A percentile compares a stretch with the other conserved stretches of the same genome.
Conservation (phyloP, 1,140 invertebrate genomes). For the Bombus polaris region DNA sequence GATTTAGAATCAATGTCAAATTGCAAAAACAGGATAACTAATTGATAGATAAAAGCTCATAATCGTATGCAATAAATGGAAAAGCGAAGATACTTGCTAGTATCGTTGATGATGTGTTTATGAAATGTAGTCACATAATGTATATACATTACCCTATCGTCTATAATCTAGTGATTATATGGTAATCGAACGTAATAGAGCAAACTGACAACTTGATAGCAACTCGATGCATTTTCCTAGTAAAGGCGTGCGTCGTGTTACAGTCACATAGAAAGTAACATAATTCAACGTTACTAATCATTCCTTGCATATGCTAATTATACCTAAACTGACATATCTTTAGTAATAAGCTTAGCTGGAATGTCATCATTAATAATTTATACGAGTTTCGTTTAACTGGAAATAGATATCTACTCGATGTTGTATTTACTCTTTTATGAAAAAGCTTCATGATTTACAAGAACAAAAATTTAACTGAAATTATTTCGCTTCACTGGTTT, state of each 20-base stretch:
- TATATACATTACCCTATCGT: constrained; percentile 9
- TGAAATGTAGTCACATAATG: not conserved
- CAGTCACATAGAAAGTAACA: constrained; percentile 8
- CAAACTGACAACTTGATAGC: constrained; percentile 35
- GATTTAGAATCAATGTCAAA: not conserved
- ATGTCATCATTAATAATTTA: not conserved
- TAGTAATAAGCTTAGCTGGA: no score
- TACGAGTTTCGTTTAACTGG: not conserved
- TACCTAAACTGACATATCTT: not conserved
- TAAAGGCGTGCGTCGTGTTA: constrained; percentile 22
- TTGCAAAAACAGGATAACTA: no score
- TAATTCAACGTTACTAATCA: not conserved
- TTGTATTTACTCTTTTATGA: no score
- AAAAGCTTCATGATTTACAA: no score
- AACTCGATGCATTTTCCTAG: constrained; percentile 40
- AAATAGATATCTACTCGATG: no score
- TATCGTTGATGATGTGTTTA: not conserved
- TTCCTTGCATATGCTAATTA: not conserved
- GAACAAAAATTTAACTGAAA: not conserved
- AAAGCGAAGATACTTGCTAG: not conserved
- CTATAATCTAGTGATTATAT: not conserved
- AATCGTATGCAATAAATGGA: no score
- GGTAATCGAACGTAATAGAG: constrained; percentile 56
- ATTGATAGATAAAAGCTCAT: no score
- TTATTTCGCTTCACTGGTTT: not conserved